phyloP scores from a whole-genome alignment of 2,888 invertebrate species.

The Epirrhoe tristata region DNA sequence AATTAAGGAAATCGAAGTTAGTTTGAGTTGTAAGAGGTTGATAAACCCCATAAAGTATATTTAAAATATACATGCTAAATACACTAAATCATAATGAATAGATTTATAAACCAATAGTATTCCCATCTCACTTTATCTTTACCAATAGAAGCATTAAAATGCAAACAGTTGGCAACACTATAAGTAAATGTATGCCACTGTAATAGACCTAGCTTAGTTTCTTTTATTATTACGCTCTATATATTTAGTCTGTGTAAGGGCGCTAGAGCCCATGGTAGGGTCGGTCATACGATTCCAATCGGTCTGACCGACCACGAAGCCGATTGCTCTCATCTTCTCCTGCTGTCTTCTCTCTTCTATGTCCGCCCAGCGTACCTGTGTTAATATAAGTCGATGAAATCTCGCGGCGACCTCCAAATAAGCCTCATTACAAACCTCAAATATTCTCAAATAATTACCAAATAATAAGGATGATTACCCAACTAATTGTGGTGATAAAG shows the following conservation, averaged over 20 bases:
- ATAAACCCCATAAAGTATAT: not conserved
- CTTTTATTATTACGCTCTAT: slow-evolving; percentile 88
- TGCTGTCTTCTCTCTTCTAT: slow-evolving; percentile 96
- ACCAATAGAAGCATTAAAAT: slow-evolving; percentile 8
- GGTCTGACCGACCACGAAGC: slow-evolving; percentile 98
- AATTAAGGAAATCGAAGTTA: not conserved
- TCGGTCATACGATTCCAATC: slow-evolving; percentile 98
- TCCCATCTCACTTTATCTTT: not conserved
- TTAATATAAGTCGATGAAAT: slow-evolving; percentile 76
- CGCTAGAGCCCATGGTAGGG: slow-evolving; percentile 94
- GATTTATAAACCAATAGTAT: not conserved
- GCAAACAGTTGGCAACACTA: slow-evolving; percentile 9
- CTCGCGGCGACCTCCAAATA: slow-evolving; percentile 27
- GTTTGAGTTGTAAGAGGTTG: not conserved
- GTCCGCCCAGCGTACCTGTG: slow-evolving; percentile 99
- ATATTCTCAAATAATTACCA: slow-evolving; percentile 3
- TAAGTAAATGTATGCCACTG: slow-evolving; percentile 1
- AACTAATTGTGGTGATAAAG: slow-evolving; percentile 22
- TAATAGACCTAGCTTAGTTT: slow-evolving; percentile 36
- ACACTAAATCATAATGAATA: not conserved
- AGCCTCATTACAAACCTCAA: slow-evolving; percentile 1
- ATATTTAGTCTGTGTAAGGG: slow-evolving; percentile 97
- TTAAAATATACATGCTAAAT: not conserved
- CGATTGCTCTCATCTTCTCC: slow-evolving; percentile 96
- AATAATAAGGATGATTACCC: slow-evolving; percentile 19